These are phyloP conservation scores for Heliothis peltigera DNA, from an alignment of 2,888 invertebrate genomes.

Conservation along the genomic window DNA sequence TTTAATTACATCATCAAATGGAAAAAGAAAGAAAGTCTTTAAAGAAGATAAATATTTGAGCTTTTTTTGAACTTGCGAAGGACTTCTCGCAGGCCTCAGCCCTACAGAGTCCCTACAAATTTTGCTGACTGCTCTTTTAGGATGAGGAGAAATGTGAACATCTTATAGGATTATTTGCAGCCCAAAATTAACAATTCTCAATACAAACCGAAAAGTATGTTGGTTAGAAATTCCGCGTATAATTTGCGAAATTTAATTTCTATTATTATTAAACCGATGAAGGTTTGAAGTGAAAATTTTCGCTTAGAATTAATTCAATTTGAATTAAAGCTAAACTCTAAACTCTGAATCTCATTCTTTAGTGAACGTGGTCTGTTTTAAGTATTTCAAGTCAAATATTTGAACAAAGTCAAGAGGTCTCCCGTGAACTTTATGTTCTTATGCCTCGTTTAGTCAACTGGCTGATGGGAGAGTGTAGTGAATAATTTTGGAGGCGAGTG, in stretches of 20 bases:
- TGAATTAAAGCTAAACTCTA: conserved; percentile 51
- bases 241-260: conserved; percentile 43
- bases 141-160: no score
- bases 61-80: no score
- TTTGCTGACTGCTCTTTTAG: no score
- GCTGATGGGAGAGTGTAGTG: conserved; percentile 29
- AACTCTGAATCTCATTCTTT: conserved; percentile 63
- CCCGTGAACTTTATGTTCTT: conserved; percentile 68
- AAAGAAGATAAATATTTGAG: no score
- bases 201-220: conserved; percentile 17
- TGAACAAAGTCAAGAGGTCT: conserved; percentile 73
- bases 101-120: no score
- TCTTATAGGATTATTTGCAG: conserved; percentile 1
- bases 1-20: no score
- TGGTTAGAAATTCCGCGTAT: conserved; percentile 18
- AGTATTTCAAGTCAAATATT: conserved; percentile 78
- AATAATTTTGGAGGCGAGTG: not conserved
- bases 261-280: conserved; percentile 33
- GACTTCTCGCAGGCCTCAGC: no score
- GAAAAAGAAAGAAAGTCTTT: no score
- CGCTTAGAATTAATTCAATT: conserved; percentile 62
- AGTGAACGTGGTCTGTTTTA: conserved; percentile 71
- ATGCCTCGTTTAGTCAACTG: conserved; percentile 60
- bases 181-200: conserved; percentile 8
- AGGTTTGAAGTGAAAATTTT: conserved; percentile 40